Evolutionary conservation across 2,113 vertebrate genomes (phyloP).

Genomic region (Takifugu bimaculatus): DNA sequence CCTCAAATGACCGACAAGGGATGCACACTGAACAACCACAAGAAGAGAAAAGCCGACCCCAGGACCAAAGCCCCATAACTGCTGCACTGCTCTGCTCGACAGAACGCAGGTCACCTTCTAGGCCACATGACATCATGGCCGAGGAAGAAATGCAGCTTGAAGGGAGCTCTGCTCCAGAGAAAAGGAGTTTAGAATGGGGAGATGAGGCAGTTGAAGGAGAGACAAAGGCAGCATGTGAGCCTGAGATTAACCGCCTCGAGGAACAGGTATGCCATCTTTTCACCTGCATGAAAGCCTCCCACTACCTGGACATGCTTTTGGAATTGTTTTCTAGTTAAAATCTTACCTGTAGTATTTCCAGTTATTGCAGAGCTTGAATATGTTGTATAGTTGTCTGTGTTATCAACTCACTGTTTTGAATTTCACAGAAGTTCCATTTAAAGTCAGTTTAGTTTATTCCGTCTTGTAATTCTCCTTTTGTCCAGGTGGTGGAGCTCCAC

Average conservation of each 20-base stretch:
- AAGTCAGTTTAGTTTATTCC: not conserved
- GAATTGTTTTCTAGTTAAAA: no score
- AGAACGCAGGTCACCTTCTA: slow-evolving; percentile 3
- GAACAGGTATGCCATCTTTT: slow-evolving; percentile 44
- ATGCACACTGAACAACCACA: slow-evolving; percentile 17
- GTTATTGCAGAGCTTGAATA: no score
- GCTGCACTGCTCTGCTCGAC: not conserved
- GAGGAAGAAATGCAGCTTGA: slow-evolving; percentile 10
- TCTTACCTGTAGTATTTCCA: no score
- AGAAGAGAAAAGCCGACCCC: slow-evolving; percentile 1
- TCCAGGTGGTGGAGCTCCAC: slow-evolving; percentile 71
- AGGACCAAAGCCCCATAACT: slow-evolving; percentile 16
- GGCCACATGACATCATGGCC: not conserved
- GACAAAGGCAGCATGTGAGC: slow-evolving; percentile 17
- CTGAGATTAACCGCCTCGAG: slow-evolving; percentile 38
- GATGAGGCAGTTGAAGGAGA: slow-evolving; percentile 13
- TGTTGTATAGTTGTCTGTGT: no score
- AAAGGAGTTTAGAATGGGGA: slow-evolving; percentile 16
- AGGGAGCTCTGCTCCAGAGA: slow-evolving; percentile 7
- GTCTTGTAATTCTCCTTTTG: slow-evolving; percentile 7
- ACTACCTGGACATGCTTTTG: no score
- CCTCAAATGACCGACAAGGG: not conserved
- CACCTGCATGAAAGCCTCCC: not conserved
- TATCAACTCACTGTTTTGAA: no score
- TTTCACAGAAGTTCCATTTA: not conserved